These are phyloP conservation scores for Magallana nippona DNA, from an alignment of 2,888 invertebrate genomes.

Conservation along the genomic window DNA sequence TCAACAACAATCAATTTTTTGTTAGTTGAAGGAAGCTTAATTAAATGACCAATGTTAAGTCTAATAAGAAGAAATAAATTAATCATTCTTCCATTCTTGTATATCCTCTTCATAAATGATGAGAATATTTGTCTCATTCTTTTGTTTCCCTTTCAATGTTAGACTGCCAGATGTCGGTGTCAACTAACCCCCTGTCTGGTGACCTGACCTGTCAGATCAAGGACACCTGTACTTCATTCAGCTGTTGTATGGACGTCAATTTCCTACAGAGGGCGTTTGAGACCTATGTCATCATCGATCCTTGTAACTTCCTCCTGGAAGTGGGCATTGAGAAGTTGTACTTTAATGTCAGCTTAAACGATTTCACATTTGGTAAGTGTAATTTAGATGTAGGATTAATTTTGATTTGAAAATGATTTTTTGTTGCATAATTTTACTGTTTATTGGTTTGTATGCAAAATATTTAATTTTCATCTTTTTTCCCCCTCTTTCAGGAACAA, in stretches of 20 bases:
- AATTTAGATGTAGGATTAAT: too few species aligned
- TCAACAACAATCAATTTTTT: too few species aligned
- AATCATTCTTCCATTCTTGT: too few species aligned
- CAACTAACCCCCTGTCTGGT: constrained; percentile 38
- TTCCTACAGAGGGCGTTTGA: constrained; percentile 48
- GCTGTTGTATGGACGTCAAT: constrained; percentile 53
- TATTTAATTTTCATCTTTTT: background rate
- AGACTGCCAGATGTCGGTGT: constrained; percentile 51
- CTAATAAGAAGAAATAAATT: too few species aligned
- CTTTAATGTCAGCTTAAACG: constrained; percentile 31
- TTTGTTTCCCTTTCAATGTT: background rate
- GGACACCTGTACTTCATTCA: constrained; percentile 51
- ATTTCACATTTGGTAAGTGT: constrained; percentile 37
- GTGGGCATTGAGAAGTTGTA: constrained; percentile 53
- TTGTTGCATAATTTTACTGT: background rate
- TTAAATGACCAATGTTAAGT: too few species aligned
- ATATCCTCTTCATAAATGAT: background rate
- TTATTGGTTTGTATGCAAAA: background rate
- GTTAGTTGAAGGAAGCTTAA: too few species aligned
- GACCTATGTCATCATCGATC: constrained; percentile 47
- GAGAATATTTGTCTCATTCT: too few species aligned
- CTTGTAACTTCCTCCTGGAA: constrained; percentile 49
- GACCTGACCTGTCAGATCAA: constrained; percentile 52
- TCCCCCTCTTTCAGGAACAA: constrained; percentile 50
- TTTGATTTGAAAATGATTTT: too few species aligned